Evolutionary conservation across 1,140 invertebrate species (phyloP).

Genomic region (Platorchestia sp.): DNA sequence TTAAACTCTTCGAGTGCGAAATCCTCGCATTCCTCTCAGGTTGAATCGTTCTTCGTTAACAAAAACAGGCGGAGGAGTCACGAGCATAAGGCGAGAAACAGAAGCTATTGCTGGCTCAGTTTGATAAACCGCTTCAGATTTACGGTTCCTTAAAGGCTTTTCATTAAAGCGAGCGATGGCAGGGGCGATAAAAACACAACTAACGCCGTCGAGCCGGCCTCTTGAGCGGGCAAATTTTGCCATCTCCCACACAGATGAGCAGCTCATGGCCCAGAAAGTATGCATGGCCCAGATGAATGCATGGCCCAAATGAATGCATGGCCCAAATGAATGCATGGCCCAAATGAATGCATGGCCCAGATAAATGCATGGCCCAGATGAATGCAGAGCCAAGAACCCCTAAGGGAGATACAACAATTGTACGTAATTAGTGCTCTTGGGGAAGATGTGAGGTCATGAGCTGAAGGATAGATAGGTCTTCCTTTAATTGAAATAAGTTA

Average conservation of each 20-base stretch:
- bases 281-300: neutral
- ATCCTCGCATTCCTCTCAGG: too few relatives aligned
- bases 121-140: neutral
- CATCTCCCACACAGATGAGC: neutral
- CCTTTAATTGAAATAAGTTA: too few relatives aligned
- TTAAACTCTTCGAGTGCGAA: too few relatives aligned
- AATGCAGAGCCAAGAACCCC: too few relatives aligned
- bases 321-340: too few relatives aligned
- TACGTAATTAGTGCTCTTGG: too few relatives aligned
- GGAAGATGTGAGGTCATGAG: too few relatives aligned
- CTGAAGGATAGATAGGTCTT: too few relatives aligned
- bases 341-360: too few relatives aligned
- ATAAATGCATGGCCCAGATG: too few relatives aligned
- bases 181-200: neutral
- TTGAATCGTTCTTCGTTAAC: neutral
- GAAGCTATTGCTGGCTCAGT: neutral
- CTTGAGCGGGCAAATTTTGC: neutral
- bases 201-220: neutral
- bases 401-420: too few relatives aligned
- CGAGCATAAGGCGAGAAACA: neutral
- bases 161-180: neutral
- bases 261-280: neutral
- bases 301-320: too few relatives aligned
- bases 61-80: neutral
- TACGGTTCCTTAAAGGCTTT: neutral